A percentile compares a stretch with the other conserved stretches of the same genome.
Conservation (phyloP, 2,888 invertebrate species). For the Clunio marinus region DNA sequence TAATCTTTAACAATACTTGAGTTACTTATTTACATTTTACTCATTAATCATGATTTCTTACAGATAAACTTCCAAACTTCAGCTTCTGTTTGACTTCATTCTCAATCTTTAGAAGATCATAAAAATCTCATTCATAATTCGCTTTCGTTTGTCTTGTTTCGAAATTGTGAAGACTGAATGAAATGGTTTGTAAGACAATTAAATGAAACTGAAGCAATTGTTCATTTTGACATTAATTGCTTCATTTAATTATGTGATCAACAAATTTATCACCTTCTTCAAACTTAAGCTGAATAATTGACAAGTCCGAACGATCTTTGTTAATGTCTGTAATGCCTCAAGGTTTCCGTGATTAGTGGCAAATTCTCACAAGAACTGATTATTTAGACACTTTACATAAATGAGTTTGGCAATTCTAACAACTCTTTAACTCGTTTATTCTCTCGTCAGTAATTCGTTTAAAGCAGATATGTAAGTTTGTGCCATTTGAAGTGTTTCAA, state of each 20-base stretch:
- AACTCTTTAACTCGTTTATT: background rate
- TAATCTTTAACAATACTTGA: background rate
- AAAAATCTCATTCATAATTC: background rate
- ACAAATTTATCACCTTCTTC: background rate
- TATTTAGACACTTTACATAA: background rate
- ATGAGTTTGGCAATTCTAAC: background rate
- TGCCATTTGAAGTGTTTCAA: slow-evolving; percentile 74
- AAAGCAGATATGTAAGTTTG: slow-evolving; percentile 69
- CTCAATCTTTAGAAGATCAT: background rate
- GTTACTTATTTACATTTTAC: background rate
- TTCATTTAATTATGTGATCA: background rate
- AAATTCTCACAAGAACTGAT: background rate
- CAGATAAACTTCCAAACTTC: background rate
- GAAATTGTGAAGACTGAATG: too few relatives aligned
- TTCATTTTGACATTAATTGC: background rate
- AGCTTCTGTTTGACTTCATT: background rate
- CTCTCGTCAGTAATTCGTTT: slow-evolving; percentile 56
- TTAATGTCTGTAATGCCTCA: background rate
- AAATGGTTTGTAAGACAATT: too few relatives aligned
- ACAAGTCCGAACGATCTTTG: background rate
- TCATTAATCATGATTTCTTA: background rate
- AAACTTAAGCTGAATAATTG: background rate
- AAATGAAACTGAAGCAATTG: background rate
- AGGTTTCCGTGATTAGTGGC: background rate
- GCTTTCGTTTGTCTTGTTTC: background rate